Conservation (phyloP, 2,888 invertebrate species). For the Microctonus aethiopoides region DNA sequence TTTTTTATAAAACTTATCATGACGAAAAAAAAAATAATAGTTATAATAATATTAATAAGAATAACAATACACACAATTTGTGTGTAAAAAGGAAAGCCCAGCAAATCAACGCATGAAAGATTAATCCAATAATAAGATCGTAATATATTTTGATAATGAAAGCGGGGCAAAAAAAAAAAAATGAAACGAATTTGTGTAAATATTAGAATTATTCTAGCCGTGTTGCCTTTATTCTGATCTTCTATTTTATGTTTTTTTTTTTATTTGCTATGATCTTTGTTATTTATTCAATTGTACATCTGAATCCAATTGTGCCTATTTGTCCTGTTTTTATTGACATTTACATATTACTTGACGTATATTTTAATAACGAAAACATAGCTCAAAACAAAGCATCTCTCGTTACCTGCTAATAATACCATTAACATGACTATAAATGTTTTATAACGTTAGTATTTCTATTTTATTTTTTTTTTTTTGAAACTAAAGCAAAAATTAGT, state of each 20-base stretch:
- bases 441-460: conserved; percentile 57
- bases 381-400: conserved; percentile 44
- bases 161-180: conserved; percentile 16
- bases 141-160: conserved; percentile 64
- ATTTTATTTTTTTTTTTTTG: conserved; percentile 55
- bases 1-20: conserved; percentile 33
- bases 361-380: conserved; percentile 49
- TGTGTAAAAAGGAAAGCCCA: conserved; percentile 49
- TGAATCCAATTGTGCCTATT: conserved; percentile 53
- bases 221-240: conserved; percentile 59
- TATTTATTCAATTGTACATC: conserved; percentile 63
- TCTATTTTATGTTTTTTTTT: conserved; percentile 27
- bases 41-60: conserved; percentile 35
- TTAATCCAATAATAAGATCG: conserved; percentile 51
- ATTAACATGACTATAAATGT: conserved; percentile 33
- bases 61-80: neutral
- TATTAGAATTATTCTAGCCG: conserved; percentile 63
- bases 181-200: conserved; percentile 63
- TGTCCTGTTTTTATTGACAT: conserved; percentile 31
- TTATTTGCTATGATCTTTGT: conserved; percentile 55
- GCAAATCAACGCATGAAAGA: conserved; percentile 39
- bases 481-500: conserved; percentile 51
- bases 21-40: conserved; percentile 36
- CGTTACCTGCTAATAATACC: conserved; percentile 40
- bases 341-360: conserved; percentile 24